These are phyloP conservation scores for Aphidius ervi DNA, from an alignment of 1,140 invertebrate genomes.

Conservation along the genomic window DNA sequence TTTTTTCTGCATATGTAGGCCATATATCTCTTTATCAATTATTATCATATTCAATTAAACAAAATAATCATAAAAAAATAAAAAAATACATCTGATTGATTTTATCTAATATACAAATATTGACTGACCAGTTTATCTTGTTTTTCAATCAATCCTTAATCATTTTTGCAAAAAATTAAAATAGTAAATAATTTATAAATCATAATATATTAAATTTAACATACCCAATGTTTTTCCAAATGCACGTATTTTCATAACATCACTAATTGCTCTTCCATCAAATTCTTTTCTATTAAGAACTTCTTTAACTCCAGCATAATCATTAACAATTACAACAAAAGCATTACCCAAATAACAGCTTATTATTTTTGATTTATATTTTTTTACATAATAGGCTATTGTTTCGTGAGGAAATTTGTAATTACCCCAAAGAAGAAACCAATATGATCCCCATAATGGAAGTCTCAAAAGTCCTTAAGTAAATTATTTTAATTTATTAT, in stretches of 20 bases:
- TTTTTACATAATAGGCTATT: slow-evolving; percentile 28
- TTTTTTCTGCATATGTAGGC: too few relatives aligned
- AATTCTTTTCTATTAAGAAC: slow-evolving; percentile 1
- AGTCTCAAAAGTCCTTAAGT: slow-evolving; percentile 39
- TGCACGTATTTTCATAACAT: slow-evolving; percentile 30
- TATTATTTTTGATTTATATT: slow-evolving; percentile 50
- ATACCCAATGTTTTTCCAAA: slow-evolving; percentile 39
- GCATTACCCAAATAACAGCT: slow-evolving; percentile 44
- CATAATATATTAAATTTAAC: slow-evolving; percentile 16
- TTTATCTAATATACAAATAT: neutral
- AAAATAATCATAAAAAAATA: too few relatives aligned
- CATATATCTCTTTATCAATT: neutral
- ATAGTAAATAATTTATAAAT: neutral
- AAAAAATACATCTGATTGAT: neutral
- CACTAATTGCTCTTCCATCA: slow-evolving; percentile 46
- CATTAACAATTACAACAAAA: slow-evolving; percentile 42
- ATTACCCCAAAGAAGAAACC: slow-evolving; percentile 33
- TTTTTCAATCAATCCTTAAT: too few relatives aligned
- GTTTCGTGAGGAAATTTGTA: slow-evolving; percentile 32
- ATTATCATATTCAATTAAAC: neutral
- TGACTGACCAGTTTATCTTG: neutral
- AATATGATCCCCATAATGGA: slow-evolving; percentile 38
- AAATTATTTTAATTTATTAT: too few relatives aligned
- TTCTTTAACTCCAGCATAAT: slow-evolving; percentile 51
- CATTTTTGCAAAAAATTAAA: neutral